phyloP scores from a whole-genome alignment of 37 sponge, comb jelly and placozoan species.

The Aplysina aerophoba region DNA sequence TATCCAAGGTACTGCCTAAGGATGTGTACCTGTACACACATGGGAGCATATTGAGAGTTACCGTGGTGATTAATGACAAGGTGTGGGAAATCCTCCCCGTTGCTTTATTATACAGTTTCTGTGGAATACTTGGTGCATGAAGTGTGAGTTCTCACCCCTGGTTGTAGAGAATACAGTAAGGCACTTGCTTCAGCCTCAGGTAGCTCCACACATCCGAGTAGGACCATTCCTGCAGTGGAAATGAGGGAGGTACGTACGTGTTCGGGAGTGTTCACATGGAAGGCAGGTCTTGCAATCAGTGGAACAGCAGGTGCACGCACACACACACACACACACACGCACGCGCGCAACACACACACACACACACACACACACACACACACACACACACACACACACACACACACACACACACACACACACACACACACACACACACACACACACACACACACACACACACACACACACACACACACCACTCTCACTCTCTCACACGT shows the following conservation, averaged over 20 bases:
- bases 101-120: too few species aligned
- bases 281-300: background rate
- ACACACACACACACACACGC: conserved; percentile 21
- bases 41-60: background rate
- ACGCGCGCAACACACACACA: conserved; percentile 26
- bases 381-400: too few species aligned
- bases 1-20: conserved; percentile 75
- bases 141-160: conserved; percentile 62
- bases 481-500: background rate
- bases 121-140: background rate
- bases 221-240: conserved; percentile 74
- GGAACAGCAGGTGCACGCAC: background rate
- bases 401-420: too few species aligned
- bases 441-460: conserved; percentile 6
- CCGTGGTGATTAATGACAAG: too few species aligned
- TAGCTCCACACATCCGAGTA: conserved; percentile 88
- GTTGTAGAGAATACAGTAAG: conserved; percentile 92
- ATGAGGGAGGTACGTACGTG: background rate
- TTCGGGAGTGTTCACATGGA: background rate
- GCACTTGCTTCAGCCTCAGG: conserved; percentile 66
- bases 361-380: too few species aligned
- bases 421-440: conserved; percentile 4
- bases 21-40: conserved; percentile 86
- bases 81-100: too few species aligned
- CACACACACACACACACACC: background rate